phyloP scores from a whole-genome alignment of 2,797 vertebrate species.

The Ctenopoma kingsleyae region DNA sequence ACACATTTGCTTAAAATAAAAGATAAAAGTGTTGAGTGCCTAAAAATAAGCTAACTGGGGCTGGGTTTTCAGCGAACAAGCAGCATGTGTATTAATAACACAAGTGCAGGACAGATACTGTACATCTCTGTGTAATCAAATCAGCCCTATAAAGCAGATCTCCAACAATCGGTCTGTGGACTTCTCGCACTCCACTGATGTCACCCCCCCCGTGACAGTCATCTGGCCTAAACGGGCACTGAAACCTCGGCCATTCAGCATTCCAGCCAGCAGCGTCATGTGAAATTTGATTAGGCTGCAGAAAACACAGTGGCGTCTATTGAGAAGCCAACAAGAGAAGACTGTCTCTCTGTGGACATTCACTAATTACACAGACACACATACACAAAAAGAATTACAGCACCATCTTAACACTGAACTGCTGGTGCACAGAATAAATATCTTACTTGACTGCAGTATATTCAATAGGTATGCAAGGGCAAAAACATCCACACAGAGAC shows the following conservation, averaged over 20 bases:
- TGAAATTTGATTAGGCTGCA: slow-evolving; percentile 80
- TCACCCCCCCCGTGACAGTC: slow-evolving; percentile 65
- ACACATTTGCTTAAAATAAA: slow-evolving; percentile 36
- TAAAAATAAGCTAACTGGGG: slow-evolving; percentile 38
- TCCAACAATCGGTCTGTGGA: slow-evolving; percentile 30
- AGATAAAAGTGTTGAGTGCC: slow-evolving; percentile 13
- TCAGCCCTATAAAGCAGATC: slow-evolving; percentile 17
- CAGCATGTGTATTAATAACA: slow-evolving; percentile 9
- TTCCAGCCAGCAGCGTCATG: slow-evolving; percentile 70
- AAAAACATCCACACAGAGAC: slow-evolving; percentile 13
- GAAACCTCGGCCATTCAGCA: slow-evolving; percentile 45
- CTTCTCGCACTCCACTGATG: slow-evolving; percentile 55
- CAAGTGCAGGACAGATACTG: background rate
- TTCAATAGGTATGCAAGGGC: slow-evolving; percentile 5
- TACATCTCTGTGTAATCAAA: slow-evolving; percentile 10
- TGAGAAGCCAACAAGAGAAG: slow-evolving; percentile 79
- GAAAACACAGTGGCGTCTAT: slow-evolving; percentile 78
- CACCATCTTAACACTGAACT: slow-evolving; percentile 8
- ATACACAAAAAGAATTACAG: slow-evolving; percentile 32
- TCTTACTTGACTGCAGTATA: slow-evolving; percentile 7
- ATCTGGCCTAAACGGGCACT: slow-evolving; percentile 24
- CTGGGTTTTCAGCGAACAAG: slow-evolving; percentile 1
- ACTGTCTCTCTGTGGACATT: slow-evolving; percentile 66
- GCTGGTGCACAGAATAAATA: background rate
- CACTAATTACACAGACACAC: slow-evolving; percentile 56